Conservation (phyloP, 2,797 vertebrate genomes). For the Thunnus albacares region DNA sequence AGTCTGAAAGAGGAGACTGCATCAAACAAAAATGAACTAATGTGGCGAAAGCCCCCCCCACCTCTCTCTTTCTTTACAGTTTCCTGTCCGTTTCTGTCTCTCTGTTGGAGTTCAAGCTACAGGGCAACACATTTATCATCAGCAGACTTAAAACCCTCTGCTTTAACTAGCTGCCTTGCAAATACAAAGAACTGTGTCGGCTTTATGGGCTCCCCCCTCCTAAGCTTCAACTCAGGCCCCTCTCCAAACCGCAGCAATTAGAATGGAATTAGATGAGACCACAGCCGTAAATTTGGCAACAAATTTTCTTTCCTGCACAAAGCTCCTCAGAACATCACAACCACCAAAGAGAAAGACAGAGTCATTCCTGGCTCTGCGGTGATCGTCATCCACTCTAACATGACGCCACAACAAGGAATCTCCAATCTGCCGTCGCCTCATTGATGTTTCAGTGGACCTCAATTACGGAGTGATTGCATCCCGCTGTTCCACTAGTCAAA, state of each 20-base stretch:
- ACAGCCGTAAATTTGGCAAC: conserved; percentile 72
- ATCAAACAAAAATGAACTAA: conserved; percentile 53
- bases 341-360: conserved; percentile 36
- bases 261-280: conserved; percentile 62
- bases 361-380: conserved; percentile 9
- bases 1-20: conserved; percentile 51
- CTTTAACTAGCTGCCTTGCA: conserved; percentile 64
- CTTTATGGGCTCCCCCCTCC: conserved; percentile 43
- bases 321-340: conserved; percentile 34
- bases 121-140: conserved; percentile 67
- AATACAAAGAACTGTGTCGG: conserved; percentile 62
- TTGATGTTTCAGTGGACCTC: conserved; percentile 80
- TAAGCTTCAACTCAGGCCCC: conserved; percentile 46
- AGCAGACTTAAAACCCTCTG: conserved; percentile 39
- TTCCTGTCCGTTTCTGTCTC: conserved; percentile 50
- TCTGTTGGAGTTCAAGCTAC: conserved; percentile 57
- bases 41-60: conserved; percentile 17
- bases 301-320: conserved; percentile 57
- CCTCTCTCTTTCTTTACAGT: conserved; percentile 26
- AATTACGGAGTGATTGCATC: conserved; percentile 83
- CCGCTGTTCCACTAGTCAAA: conserved; percentile 84
- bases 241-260: conserved; percentile 74
- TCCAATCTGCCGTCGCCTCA: conserved; percentile 57
- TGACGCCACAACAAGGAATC: conserved; percentile 65
- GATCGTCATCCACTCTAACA: conserved; percentile 42